These are phyloP conservation scores for Agrochola lychnidis DNA, from an alignment of 2,888 invertebrate genomes.

Conservation along the genomic window DNA sequence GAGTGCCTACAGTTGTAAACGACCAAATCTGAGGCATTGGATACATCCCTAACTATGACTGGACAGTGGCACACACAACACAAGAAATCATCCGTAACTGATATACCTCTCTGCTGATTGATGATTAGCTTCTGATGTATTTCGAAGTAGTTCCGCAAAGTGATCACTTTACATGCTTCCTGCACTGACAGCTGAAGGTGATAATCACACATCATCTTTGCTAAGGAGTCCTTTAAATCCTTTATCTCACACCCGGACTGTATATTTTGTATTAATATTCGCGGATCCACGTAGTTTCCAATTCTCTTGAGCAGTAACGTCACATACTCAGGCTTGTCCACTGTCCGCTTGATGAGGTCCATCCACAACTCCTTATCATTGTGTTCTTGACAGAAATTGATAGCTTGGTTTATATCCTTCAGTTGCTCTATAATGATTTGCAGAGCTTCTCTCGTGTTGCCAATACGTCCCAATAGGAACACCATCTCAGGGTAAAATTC, in stretches of 20 bases:
- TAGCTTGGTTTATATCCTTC: conserved; percentile 97
- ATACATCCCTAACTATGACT: conserved; percentile 93
- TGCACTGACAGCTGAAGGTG: conserved; percentile 91
- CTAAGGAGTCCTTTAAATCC: conserved; percentile 95
- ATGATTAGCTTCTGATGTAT: conserved; percentile 95
- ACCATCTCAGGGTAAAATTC: conserved; percentile 97
- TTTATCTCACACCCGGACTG: conserved; percentile 96
- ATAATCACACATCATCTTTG: conserved; percentile 6
- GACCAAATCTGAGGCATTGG: conserved; percentile 93
- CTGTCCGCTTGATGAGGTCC: conserved; percentile 96
- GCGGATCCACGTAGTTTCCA: conserved; percentile 96
- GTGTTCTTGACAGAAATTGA: conserved; percentile 98
- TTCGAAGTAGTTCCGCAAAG: conserved; percentile 97
- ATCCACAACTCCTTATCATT: conserved; percentile 98
- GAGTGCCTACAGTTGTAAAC: conserved; percentile 97
- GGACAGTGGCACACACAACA: conserved; percentile 95
- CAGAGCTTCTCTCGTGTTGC: conserved; percentile 97
- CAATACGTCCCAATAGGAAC: conserved; percentile 96
- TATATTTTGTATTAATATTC: conserved; percentile 96
- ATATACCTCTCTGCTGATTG: conserved; percentile 94
- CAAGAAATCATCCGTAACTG: conserved; percentile 93
- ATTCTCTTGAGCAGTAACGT: conserved; percentile 91
- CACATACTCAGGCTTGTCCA: conserved; percentile 95
- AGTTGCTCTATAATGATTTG: conserved; percentile 96
- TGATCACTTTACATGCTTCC: conserved; percentile 97